Evolutionary conservation across 1,140 invertebrate genomes (phyloP), one percentile per base, ranked within the genome.

Genomic region (Drosophila aff.): DNA sequence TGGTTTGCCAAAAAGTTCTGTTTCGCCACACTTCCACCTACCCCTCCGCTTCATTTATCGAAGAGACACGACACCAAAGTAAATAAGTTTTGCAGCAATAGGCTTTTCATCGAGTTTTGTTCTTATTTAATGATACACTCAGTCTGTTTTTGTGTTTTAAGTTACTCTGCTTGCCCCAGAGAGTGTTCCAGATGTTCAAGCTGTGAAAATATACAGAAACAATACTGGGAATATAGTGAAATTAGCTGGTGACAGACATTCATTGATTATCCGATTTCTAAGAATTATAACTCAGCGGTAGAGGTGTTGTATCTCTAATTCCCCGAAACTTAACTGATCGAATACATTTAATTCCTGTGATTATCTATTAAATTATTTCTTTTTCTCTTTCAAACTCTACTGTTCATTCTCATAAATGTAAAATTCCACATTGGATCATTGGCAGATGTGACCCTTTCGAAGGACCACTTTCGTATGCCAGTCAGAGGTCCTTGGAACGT

Each of bases 401-500:
- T 15, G 3, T 10, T 16, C 15, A 13, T 16, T 33, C n/a, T 11
- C 18, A 31, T 36, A 11, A 10, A 40, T n/a, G 44, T 65, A 36
- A 1, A 28, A n/a, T 41, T 28, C 21, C 16, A 18, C 23, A 16
- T 71, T 57, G 60, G 43, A 43, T 58, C 68, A 65, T 41, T n/a
- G 43, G 13, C 65, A 71, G 66, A 71, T 78, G 75, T 50, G 52
- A 28, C 69, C 55, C 64, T 23, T 46, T 66, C 31, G 28, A 33
- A n/a, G 26, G 4, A 46, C 33, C 57, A 46, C 50, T 77, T 87
- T 72, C 38, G 49, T 68, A 86, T 86, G 82, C 69, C 68, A 68
- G 79, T 79, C 82, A 86, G 74, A 47, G 59, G 47, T n/a, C 46
- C 53, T 66, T 71, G 67, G 36, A 65, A 73, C 64, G 61, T 85